Conservation (phyloP, 1,140 invertebrate species). For the Leguminivora glycinivorella region DNA sequence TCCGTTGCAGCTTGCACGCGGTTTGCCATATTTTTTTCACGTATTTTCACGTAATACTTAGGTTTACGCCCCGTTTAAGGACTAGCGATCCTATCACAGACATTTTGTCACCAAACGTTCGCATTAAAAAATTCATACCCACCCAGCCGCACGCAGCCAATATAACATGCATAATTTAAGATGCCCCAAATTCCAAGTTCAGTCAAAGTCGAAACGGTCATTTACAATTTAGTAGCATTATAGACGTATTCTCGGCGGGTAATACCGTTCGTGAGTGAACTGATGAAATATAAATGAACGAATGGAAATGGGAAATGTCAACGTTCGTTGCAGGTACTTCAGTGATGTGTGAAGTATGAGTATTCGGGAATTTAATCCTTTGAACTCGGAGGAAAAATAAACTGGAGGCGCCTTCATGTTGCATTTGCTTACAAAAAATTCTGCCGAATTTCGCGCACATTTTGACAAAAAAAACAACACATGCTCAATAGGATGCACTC, state of each 20-base stretch:
- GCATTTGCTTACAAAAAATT: too few relatives aligned
- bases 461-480: too few relatives aligned
- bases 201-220: conserved; percentile 63
- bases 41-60: too few relatives aligned
- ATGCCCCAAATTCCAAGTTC: conserved; percentile 60
- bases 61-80: too few relatives aligned
- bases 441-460: too few relatives aligned
- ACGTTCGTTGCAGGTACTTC: conserved; percentile 21
- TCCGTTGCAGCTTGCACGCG: too few relatives aligned
- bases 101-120: not conserved
- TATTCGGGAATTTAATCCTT: not conserved
- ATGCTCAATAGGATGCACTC: too few relatives aligned
- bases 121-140: conserved; percentile 50
- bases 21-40: too few relatives aligned
- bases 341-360: not conserved
- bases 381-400: too few relatives aligned
- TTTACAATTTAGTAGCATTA: conserved; percentile 71
- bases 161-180: conserved; percentile 66
- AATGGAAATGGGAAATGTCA: conserved; percentile 35
- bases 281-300: conserved; percentile 53
- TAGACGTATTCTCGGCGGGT: conserved; percentile 51
- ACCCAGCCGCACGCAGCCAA: conserved; percentile 51
- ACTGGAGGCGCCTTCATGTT: too few relatives aligned
- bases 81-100: too few relatives aligned
- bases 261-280: conserved; percentile 44